Evolutionary conservation across 2,113 vertebrate genomes (phyloP).

Genomic region (Sisor rabdophorus): DNA sequence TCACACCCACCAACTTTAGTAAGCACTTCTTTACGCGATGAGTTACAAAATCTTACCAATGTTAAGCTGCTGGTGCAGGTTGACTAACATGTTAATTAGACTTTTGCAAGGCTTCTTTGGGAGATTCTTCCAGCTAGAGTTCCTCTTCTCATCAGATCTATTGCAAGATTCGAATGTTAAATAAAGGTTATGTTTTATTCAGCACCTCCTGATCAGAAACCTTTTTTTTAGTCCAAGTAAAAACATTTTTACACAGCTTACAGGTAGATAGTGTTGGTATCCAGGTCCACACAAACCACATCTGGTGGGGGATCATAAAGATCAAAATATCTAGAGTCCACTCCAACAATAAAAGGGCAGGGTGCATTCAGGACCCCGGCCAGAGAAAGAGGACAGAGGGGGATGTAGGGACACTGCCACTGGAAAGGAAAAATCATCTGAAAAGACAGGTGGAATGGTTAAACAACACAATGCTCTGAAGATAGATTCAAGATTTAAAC

Average conservation of each 20-base stretch:
- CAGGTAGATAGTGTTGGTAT: conserved; percentile 96
- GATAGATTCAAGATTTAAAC: not conserved
- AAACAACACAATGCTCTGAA: not conserved
- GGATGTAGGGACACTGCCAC: conserved; percentile 98
- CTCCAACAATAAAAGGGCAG: conserved; percentile 91
- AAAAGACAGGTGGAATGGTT: not conserved
- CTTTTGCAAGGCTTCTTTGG: conserved; percentile 94
- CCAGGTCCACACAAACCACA: conserved; percentile 95
- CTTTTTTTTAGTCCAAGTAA: not conserved
- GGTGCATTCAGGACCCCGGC: conserved; percentile 92
- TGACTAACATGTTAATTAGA: conserved; percentile 79
- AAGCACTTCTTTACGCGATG: not conserved
- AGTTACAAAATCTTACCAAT: conserved; percentile 67
- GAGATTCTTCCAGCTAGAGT: conserved; percentile 89
- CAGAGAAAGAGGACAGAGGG: conserved; percentile 91
- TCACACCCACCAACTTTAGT: too few relatives aligned
- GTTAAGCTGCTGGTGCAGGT: conserved; percentile 81
- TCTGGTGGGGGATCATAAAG: conserved; percentile 94
- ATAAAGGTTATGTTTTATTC: not conserved
- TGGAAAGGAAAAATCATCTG: conserved; percentile 99
- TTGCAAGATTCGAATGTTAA: conserved; percentile 35
- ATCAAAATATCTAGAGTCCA: conserved; percentile 98
- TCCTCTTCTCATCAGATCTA: conserved; percentile 94
- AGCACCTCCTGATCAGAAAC: not conserved
- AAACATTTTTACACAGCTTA: conserved; percentile 64